Conservation (phyloP, 64 coral and sea anemone species). For the Orbicella faveolata region DNA sequence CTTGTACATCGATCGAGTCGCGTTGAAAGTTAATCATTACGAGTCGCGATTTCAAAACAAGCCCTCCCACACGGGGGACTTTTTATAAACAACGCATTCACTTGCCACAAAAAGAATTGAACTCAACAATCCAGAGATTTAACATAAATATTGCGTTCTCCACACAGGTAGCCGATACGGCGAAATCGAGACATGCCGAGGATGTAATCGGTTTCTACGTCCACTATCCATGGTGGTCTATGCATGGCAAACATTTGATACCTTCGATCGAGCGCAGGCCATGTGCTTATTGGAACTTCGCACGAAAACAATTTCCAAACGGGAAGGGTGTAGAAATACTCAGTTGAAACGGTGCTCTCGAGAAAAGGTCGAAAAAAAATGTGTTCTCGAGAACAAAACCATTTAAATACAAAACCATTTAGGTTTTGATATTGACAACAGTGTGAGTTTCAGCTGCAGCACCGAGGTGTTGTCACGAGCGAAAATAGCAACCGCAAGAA, state of each 20-base stretch:
- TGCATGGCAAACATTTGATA: not conserved
- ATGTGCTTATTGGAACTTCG: not conserved
- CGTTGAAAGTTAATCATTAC: conserved; percentile 22
- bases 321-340: not conserved
- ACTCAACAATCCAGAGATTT: not conserved
- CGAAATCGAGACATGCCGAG: too few relatives aligned
- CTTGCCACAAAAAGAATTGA: not conserved
- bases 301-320: not conserved
- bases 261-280: not conserved
- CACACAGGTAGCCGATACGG: not conserved
- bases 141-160: not conserved
- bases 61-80: not conserved
- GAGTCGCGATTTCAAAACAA: conserved; percentile 38
- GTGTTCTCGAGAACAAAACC: not conserved
- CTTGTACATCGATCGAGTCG: not conserved
- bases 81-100: conserved; percentile 5
- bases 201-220: not conserved
- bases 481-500: not conserved
- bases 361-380: not conserved
- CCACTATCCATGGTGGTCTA: conserved; percentile 5
- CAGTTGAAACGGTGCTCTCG: not conserved
- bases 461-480: not conserved
- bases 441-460: not conserved
- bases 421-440: conserved; percentile 1
- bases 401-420: not conserved